Evolutionary conservation across 92 coral and sea anemone genomes (phyloP).

Genomic region (Zoanthus sansibaricus): DNA sequence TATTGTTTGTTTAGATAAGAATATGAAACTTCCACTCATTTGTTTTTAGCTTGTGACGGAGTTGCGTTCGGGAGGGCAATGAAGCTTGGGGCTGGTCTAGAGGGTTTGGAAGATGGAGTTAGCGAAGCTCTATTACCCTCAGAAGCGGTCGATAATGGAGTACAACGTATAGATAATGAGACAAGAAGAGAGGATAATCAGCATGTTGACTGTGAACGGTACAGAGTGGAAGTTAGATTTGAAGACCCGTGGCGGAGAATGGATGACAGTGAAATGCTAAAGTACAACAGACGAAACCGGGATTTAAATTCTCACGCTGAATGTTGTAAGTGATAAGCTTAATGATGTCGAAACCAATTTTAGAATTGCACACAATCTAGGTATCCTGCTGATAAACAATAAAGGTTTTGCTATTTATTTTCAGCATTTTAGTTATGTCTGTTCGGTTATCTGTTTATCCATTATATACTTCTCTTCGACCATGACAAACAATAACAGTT

Average conservation of each 20-base stretch:
- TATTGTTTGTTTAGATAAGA: neutral
- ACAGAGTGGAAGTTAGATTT: conserved; percentile 49
- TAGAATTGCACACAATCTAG: too few species aligned
- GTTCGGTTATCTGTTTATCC: neutral
- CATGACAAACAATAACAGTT: too few species aligned
- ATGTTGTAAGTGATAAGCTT: conserved; percentile 37
- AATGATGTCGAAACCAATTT: too few species aligned
- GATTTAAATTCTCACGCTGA: neutral
- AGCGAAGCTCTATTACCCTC: conserved; percentile 6
- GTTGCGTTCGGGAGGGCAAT: neutral
- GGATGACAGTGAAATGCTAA: conserved; percentile 20
- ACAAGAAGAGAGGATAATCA: neutral
- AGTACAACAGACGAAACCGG: neutral
- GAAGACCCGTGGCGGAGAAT: conserved; percentile 85
- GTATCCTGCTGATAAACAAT: too few species aligned
- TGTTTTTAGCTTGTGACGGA: conserved; percentile 6
- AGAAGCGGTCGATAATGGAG: conserved; percentile 16
- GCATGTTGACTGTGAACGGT: neutral
- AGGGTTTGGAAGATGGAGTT: conserved; percentile 6
- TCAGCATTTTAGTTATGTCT: too few species aligned
- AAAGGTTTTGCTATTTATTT: too few species aligned
- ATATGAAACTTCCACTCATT: too few species aligned
- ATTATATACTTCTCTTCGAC: too few species aligned
- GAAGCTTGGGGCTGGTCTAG: neutral
- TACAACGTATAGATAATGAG: neutral